A percentile compares a stretch with the other conserved stretches of the same genome.
phyloP scores from a whole-genome alignment of 2,113 vertebrate species.

The Myodes glareolus region DNA sequence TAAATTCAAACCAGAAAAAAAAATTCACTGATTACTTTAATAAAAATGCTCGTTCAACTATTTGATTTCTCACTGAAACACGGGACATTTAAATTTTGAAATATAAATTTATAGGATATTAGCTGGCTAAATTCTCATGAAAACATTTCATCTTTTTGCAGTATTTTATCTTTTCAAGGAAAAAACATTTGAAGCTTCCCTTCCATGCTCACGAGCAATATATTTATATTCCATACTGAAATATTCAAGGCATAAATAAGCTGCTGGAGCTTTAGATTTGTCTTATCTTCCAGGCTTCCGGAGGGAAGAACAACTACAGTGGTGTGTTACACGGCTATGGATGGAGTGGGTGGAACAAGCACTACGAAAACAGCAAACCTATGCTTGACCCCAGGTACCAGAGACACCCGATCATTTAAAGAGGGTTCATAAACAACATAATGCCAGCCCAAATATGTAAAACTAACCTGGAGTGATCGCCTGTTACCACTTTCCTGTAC shows the following conservation, averaged over 20 bases:
- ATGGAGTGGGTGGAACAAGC: not conserved
- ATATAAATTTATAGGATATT: conserved; percentile 62
- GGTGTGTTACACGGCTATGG: not conserved
- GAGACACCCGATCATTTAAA: not conserved
- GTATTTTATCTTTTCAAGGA: conserved; percentile 66
- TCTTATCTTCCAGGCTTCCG: not conserved
- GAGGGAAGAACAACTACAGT: not conserved
- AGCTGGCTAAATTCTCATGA: conserved; percentile 39
- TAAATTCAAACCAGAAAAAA: conserved; percentile 53
- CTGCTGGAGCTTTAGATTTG: not conserved
- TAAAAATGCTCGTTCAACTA: conserved; percentile 48
- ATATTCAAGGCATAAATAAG: conserved; percentile 57
- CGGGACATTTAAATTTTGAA: conserved; percentile 64
- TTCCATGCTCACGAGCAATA: conserved; percentile 32
- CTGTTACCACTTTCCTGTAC: not conserved
- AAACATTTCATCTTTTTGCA: conserved; percentile 58
- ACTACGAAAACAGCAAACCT: not conserved
- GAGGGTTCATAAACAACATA: not conserved
- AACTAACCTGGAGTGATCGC: not conserved
- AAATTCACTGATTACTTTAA: conserved; percentile 37
- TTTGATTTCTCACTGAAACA: conserved; percentile 54
- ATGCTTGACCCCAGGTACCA: not conserved
- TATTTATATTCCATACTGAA: conserved; percentile 48
- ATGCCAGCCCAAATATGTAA: not conserved
- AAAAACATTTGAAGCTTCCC: conserved; percentile 61